Conservation (phyloP, 2,113 vertebrate genomes). For the Coreoperca whiteheadi region DNA sequence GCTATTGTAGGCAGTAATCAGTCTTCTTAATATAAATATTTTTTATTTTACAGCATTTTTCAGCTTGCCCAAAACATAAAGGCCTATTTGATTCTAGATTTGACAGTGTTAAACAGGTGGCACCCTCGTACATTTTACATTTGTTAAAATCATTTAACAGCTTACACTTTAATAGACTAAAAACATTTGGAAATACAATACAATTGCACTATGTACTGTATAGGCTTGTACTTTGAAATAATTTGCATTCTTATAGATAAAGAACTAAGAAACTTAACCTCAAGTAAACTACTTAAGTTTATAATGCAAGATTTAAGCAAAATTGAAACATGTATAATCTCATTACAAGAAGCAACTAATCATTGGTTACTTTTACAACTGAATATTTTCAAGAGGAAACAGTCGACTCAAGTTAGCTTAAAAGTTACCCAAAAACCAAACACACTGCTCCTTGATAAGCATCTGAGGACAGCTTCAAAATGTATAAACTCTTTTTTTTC, state of each 20-base stretch:
- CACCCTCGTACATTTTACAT: conserved; percentile 71
- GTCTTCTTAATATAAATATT: conserved; percentile 83
- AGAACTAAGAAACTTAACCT: conserved; percentile 84
- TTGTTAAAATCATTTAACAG: conserved; percentile 76
- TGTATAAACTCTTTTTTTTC: conserved; percentile 79
- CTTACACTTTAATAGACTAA: conserved; percentile 81
- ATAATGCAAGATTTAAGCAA: conserved; percentile 83
- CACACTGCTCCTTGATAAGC: conserved; percentile 75
- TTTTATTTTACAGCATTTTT: conserved; percentile 85
- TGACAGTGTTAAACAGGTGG: conserved; percentile 79
- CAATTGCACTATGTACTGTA: conserved; percentile 79
- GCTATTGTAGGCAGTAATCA: conserved; percentile 59
- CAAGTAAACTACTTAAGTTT: conserved; percentile 83
- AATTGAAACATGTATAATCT: conserved; percentile 80
- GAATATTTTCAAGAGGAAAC: conserved; percentile 79
- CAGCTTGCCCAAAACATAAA: conserved; percentile 81
- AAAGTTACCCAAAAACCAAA: conserved; percentile 79
- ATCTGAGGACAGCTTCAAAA: conserved; percentile 79
- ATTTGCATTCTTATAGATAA: conserved; percentile 87
- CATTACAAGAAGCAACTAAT: conserved; percentile 86
- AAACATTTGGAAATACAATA: conserved; percentile 84
- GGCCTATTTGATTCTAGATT: conserved; percentile 73
- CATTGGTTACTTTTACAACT: conserved; percentile 83
- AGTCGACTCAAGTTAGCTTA: conserved; percentile 76
- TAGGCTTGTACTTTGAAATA: conserved; percentile 81